Percentiles rank a stretch among this genome's conserved stretches.
phyloP scores from a whole-genome alignment of 2,113 vertebrate genomes.

The Glaucidium brasilianum region DNA sequence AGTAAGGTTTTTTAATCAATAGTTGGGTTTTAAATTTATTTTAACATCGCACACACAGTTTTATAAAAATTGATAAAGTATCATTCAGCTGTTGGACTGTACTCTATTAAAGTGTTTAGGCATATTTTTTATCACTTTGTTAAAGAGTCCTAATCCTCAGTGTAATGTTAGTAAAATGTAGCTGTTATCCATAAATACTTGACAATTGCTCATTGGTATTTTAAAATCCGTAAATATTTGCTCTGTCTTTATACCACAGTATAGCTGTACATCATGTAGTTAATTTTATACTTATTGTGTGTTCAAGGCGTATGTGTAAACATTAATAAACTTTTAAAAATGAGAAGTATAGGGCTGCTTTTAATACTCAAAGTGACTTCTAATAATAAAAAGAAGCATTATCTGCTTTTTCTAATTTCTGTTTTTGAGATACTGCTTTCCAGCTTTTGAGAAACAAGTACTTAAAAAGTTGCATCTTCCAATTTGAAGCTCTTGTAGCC shows the following conservation, averaged over 20 bases:
- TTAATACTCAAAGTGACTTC: background rate
- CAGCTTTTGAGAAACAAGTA: background rate
- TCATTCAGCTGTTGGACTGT: background rate
- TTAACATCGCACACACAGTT: background rate
- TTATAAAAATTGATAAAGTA: background rate
- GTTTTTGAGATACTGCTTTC: background rate
- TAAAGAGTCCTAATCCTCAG: background rate
- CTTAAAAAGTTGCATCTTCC: background rate
- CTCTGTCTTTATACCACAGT: background rate
- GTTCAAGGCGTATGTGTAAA: background rate
- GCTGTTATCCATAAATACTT: background rate
- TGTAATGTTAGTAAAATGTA: background rate
- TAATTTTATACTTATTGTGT: background rate
- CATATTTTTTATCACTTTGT: background rate
- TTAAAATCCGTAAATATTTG: background rate
- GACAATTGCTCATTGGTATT: background rate
- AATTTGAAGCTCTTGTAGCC: background rate
- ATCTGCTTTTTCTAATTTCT: background rate
- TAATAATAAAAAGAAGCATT: background rate
- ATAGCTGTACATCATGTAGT: background rate
- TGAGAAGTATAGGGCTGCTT: background rate
- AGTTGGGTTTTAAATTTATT: background rate
- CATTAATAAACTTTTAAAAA: background rate
- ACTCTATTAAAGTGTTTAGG: background rate
- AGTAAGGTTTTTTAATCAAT: background rate